Evolutionary conservation across 2,113 vertebrate species (phyloP).

Genomic region (Lucifuga dentata): DNA sequence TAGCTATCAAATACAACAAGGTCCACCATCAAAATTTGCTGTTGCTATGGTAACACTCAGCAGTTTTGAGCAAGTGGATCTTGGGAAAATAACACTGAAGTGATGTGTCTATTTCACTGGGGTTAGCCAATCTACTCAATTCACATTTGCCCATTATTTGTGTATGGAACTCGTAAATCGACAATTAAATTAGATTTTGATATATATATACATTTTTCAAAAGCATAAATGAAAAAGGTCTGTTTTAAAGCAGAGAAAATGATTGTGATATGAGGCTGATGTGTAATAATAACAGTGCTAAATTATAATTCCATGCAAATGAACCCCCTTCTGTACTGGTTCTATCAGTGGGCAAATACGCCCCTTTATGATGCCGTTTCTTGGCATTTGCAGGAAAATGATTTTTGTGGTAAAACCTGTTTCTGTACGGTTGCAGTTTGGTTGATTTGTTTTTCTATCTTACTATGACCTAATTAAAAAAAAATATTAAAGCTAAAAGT

Average conservation of each 20-base stretch:
- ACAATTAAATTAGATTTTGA: background rate
- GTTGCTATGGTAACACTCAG: conserved; percentile 82
- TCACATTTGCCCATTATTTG: background rate
- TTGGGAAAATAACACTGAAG: conserved; percentile 59
- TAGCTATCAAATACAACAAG: conserved; percentile 77
- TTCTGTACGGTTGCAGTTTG: too few species aligned
- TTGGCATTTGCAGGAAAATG: background rate
- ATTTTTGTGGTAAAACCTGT: background rate
- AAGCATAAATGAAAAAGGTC: background rate
- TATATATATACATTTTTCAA: background rate
- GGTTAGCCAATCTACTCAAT: conserved; percentile 18
- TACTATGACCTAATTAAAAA: too few species aligned
- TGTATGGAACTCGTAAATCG: background rate
- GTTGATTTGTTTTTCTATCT: too few species aligned
- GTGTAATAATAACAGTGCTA: background rate
- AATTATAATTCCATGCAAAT: conserved; percentile 20
- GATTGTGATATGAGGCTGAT: conserved; percentile 8
- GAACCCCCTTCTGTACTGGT: background rate
- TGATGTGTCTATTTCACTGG: conserved; percentile 42
- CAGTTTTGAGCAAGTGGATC: conserved; percentile 69
- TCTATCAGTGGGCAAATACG: background rate
- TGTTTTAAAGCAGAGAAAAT: background rate
- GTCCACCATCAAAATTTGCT: conserved; percentile 74
- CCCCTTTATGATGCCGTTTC: background rate
- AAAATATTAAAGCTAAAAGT: too few species aligned